phyloP scores from a whole-genome alignment of 2,888 invertebrate species.

The Steromphala cineraria region DNA sequence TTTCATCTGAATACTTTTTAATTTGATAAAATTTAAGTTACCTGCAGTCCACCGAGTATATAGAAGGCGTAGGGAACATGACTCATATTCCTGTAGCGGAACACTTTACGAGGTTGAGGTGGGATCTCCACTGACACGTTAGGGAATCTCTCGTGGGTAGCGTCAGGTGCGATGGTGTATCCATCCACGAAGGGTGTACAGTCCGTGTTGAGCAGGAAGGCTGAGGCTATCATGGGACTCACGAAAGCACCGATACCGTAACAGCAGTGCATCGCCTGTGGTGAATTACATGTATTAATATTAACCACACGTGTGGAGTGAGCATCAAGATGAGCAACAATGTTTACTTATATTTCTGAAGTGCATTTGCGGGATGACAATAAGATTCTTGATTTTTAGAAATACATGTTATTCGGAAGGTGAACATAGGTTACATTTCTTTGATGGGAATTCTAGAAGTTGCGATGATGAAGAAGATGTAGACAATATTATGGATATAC shows the following conservation, averaged over 20 bases:
- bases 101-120: conserved; percentile 52
- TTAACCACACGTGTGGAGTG: too few relatives aligned
- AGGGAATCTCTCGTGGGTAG: conserved; percentile 24
- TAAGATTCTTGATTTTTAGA: too few relatives aligned
- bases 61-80: conserved; percentile 75
- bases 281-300: too few relatives aligned
- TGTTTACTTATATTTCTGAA: too few relatives aligned
- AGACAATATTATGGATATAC: too few relatives aligned
- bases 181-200: conserved; percentile 73
- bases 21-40: conserved; percentile 42
- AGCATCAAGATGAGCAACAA: too few relatives aligned
- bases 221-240: conserved; percentile 77
- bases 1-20: too few relatives aligned
- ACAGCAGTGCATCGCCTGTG: conserved; percentile 77
- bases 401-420: too few relatives aligned
- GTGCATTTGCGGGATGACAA: too few relatives aligned
- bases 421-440: too few relatives aligned
- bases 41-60: conserved; percentile 76
- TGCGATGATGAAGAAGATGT: too few relatives aligned
- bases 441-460: too few relatives aligned
- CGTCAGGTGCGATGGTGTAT: conserved; percentile 43
- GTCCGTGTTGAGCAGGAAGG: conserved; percentile 76
- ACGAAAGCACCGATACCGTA: conserved; percentile 77
- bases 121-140: conserved; percentile 33
- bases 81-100: conserved; percentile 69